Evolutionary conservation across 2,888 invertebrate genomes (phyloP), one percentile per base, ranked within the genome.

Genomic region (Sialis fuliginosa): DNA sequence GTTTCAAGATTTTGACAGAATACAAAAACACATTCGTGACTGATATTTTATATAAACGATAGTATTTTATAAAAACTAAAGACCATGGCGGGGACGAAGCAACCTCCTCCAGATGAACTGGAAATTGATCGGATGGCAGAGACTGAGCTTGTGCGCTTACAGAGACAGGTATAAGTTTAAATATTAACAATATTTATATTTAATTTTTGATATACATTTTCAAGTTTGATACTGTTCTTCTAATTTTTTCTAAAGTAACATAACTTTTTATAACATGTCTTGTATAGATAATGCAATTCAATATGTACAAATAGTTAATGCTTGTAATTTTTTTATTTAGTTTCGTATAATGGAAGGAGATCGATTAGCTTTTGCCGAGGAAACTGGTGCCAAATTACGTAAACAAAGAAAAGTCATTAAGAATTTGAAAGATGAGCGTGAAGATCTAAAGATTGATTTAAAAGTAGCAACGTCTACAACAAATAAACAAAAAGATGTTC

Each of bases 291-390:
- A n/a, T n/a, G n/a, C n/a, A n/a, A n/a, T 22, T 22, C 22, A 22
- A 22, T 2, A 22, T 22, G 22, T 22, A 22, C 2, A 22, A 22
- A 22, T 22, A 22, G 22, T 22, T 22, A 22, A 22, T 22, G 22
- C 22, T 22, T 22, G 2, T 2, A 22, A 2, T 22, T 22, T 22
- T 44, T n/a, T 46, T 47, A 53, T 56, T 35, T 63, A 79, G 72
- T 82, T 81, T 60, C 72, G 86, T 12, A 81, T 86, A 54, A 86
- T 88, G 84, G 86, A 89, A 61, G 77, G 81, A 50, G 85, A 87
- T 60, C 70, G 84, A 2, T 69, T 74, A 8, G 72, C 77, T 0
- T 85, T 83, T 57, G 72, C 74, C 46, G 79, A 77, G 57, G 81
- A 83, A 57, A 77, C 77, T 30, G 76, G 76, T 54, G 73, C 77